These are phyloP conservation scores for Speoplatyrhinus poulsoni DNA, from an alignment of 2,113 vertebrate species.

Conservation along the genomic window DNA sequence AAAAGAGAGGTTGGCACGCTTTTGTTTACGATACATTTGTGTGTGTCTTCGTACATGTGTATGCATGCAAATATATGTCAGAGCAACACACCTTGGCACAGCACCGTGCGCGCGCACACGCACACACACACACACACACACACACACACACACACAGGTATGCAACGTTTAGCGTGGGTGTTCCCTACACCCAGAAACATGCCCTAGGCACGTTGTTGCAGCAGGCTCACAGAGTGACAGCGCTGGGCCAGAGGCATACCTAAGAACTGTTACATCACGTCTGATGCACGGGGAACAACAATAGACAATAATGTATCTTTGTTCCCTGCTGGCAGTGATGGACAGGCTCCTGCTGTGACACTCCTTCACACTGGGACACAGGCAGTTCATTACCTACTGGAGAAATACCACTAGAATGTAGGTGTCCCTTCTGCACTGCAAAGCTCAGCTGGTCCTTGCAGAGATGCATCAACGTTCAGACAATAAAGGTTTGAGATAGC, in stretches of 20 bases:
- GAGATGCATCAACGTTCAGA: too few relatives aligned
- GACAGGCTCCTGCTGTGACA: conserved; percentile 30
- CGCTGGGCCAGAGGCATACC: conserved; percentile 67
- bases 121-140: conserved; percentile 25
- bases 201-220: conserved; percentile 57
- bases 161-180: conserved; percentile 47
- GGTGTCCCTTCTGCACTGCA: too few relatives aligned
- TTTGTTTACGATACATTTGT: background rate
- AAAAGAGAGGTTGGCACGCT: background rate
- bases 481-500: too few relatives aligned
- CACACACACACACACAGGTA: conserved; percentile 11
- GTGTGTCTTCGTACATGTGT: background rate
- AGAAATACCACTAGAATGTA: too few relatives aligned
- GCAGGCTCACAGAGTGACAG: conserved; percentile 61
- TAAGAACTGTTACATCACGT: conserved; percentile 75
- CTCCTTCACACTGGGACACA: background rate
- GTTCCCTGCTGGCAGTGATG: conserved; percentile 58
- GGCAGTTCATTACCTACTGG: too few relatives aligned
- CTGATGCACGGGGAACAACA: conserved; percentile 72
- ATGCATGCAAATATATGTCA: background rate
- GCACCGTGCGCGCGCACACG: too few relatives aligned
- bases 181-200: conserved; percentile 61
- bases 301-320: conserved; percentile 79
- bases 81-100: conserved; percentile 20
- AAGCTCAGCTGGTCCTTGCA: too few relatives aligned